Evolutionary conservation across 2,113 vertebrate species (phyloP).

Genomic region (Acanthisitta chloris): DNA sequence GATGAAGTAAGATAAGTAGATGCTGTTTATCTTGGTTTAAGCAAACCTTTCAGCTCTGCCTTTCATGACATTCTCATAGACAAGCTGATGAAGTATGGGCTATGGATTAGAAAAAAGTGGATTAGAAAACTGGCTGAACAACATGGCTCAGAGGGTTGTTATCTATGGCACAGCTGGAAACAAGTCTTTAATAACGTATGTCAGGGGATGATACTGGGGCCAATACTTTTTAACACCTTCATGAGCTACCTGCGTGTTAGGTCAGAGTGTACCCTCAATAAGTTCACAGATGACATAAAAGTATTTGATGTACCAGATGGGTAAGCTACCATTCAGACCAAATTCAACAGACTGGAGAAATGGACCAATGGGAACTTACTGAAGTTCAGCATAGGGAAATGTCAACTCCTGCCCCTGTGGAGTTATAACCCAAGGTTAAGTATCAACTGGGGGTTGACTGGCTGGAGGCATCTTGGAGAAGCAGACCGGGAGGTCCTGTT

Average conservation of each 20-base stretch:
- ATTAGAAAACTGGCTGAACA: not conserved
- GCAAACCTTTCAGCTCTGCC: not conserved
- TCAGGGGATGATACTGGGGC: not conserved
- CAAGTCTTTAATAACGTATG: not conserved
- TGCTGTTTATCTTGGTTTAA: not conserved
- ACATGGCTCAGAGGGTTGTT: not conserved
- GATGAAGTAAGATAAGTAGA: not conserved
- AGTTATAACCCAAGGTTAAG: not conserved
- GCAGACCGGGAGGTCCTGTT: not conserved
- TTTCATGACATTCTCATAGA: not conserved
- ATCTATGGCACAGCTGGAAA: not conserved
- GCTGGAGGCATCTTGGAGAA: not conserved
- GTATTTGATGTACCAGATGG: not conserved
- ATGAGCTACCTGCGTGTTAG: rapidly evolving
- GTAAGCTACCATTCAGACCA: not conserved
- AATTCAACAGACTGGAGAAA: not conserved
- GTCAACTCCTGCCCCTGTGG: not conserved
- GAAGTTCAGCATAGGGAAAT: not conserved
- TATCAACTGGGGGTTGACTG: not conserved
- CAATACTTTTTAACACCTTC: not conserved
- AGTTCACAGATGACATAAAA: not conserved
- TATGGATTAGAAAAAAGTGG: too few species aligned
- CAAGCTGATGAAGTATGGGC: not conserved
- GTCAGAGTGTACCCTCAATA: not conserved
- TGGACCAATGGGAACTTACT: not conserved